Conservation (phyloP, 2,888 invertebrate species). For the Drosophila lacicola region DNA sequence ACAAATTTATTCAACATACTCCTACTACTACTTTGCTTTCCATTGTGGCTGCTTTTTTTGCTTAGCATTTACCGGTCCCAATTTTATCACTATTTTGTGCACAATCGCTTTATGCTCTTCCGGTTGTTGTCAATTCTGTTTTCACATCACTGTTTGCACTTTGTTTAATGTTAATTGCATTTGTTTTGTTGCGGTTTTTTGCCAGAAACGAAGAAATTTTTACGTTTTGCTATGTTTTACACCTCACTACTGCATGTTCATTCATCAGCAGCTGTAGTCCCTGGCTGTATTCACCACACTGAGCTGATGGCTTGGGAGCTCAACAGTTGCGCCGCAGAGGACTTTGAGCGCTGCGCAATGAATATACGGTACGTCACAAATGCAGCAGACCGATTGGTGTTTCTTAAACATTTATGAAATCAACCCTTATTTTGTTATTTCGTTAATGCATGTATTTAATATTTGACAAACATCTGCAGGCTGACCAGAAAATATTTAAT, state of each 20-base stretch:
- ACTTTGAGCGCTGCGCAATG: not conserved
- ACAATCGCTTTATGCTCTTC: not conserved
- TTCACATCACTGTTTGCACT: not conserved
- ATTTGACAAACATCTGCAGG: not conserved
- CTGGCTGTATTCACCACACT: conserved; percentile 40
- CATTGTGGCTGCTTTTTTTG: conserved; percentile 43
- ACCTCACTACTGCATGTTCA: conserved; percentile 73
- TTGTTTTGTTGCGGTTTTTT: conserved; percentile 47
- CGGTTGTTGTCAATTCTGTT: not conserved
- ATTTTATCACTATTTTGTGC: conserved; percentile 9
- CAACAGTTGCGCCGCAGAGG: conserved; percentile 42
- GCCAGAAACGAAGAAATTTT: conserved; percentile 47
- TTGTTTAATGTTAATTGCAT: conserved; percentile 17
- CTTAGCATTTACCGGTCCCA: conserved; percentile 46
- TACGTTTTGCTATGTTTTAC: conserved; percentile 67
- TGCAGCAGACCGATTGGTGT: not conserved
- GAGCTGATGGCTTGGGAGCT: conserved; percentile 14
- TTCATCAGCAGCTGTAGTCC: conserved; percentile 70
- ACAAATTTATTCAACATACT: conserved; percentile 65
- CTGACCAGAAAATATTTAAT: not conserved
- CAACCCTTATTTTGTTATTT: not conserved
- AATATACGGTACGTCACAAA: not conserved
- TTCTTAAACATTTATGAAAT: not conserved
- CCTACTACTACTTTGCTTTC: conserved; percentile 57
- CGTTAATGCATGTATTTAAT: not conserved